Evolutionary conservation across 2,113 vertebrate species (phyloP).

Genomic region (Cacatua alba): DNA sequence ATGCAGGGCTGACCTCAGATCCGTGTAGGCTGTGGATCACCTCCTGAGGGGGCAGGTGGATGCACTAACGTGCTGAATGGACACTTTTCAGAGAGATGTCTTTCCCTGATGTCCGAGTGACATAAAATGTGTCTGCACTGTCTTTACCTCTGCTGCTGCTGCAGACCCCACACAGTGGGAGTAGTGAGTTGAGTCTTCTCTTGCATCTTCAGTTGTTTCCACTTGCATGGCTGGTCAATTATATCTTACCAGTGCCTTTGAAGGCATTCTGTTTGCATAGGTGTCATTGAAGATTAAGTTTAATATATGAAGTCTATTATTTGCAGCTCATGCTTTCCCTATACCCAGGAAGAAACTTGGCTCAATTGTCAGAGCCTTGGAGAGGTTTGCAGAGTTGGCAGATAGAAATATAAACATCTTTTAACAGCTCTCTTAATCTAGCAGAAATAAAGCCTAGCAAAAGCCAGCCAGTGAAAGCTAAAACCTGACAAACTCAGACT

Average conservation of each 20-base stretch:
- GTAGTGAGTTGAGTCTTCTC: neutral
- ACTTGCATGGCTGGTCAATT: neutral
- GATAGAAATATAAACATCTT: constrained; percentile 24
- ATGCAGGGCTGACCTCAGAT: accelerated
- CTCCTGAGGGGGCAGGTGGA: neutral
- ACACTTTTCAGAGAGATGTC: neutral
- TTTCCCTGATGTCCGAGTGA: accelerated
- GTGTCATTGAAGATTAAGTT: constrained; percentile 33
- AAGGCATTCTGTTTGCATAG: constrained; percentile 9
- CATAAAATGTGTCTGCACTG: neutral
- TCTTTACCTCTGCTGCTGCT: neutral
- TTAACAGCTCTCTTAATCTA: constrained; percentile 20
- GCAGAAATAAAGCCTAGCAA: neutral
- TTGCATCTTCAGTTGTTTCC: neutral
- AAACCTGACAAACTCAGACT: neutral
- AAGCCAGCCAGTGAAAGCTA: neutral
- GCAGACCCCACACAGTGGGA: neutral
- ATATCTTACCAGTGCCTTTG: neutral
- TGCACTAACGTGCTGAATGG: neutral
- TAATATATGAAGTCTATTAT: constrained; percentile 11
- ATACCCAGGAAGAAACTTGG: constrained; percentile 21
- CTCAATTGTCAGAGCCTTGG: constrained; percentile 27
- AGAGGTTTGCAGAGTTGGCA: constrained; percentile 44
- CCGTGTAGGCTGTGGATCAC: accelerated
- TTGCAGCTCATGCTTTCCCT: neutral